phyloP scores from a whole-genome alignment of 2,113 vertebrate genomes.

The Aptenodytes forsteri region DNA sequence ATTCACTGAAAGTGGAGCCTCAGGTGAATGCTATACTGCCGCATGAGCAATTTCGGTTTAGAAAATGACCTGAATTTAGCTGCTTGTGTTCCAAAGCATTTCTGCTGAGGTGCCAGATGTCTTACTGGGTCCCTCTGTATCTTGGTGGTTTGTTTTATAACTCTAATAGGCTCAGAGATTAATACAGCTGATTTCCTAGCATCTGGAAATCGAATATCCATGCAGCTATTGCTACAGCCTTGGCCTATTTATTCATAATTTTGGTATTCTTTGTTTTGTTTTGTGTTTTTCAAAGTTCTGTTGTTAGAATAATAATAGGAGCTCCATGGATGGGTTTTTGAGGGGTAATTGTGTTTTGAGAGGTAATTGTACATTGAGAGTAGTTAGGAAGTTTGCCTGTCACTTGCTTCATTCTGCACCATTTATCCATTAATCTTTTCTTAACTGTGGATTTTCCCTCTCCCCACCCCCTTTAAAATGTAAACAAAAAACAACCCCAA shows the following conservation, averaged over 20 bases:
- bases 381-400: not conserved
- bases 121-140: not conserved
- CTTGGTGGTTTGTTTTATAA: not conserved
- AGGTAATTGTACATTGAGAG: not conserved
- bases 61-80: slow-evolving; percentile 27
- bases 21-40: not conserved
- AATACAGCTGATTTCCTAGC: not conserved
- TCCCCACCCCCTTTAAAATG: not conserved
- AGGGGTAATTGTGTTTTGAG: not conserved
- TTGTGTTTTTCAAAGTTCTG: not conserved
- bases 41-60: not conserved
- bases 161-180: not conserved
- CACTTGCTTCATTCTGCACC: not conserved
- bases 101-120: not conserved
- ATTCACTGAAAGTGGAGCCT: not conserved
- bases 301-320: not conserved
- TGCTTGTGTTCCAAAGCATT: not conserved
- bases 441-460: not conserved
- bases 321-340: not conserved
- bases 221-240: not conserved
- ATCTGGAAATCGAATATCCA: not conserved
- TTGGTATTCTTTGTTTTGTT: not conserved
- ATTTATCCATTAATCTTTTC: not conserved
- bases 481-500: not conserved
- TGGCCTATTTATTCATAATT: not conserved